Percentiles rank a stretch among this genome's conserved stretches.
These are phyloP conservation scores for Notocelia uddmanniana DNA, from an alignment of 2,888 invertebrate genomes.

Conservation along the genomic window DNA sequence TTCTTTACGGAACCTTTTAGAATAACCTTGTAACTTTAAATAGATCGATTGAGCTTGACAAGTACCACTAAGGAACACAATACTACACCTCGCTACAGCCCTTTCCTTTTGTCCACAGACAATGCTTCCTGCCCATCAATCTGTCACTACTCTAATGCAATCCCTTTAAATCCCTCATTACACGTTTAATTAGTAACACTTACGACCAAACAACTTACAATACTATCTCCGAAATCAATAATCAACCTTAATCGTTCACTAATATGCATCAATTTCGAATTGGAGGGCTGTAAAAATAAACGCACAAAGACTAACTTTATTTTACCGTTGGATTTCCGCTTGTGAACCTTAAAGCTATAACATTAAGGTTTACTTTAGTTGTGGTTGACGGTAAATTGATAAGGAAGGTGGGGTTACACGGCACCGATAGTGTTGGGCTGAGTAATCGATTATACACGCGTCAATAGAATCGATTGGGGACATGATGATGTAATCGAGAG, in stretches of 20 bases:
- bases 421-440: constrained; percentile 54
- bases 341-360: background rate
- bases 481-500: constrained; percentile 72
- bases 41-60: background rate
- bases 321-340: background rate
- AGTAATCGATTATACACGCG: constrained; percentile 70
- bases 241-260: background rate
- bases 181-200: constrained; percentile 46
- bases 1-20: too few relatives aligned
- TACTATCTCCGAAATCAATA: background rate
- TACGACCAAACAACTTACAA: constrained; percentile 5
- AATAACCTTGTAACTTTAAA: too few relatives aligned
- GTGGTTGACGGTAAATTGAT: background rate
- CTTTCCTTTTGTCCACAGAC: background rate
- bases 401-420: constrained; percentile 33
- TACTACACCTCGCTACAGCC: constrained; percentile 4
- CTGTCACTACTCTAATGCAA: constrained; percentile 41
- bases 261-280: constrained; percentile 22
- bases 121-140: constrained; percentile 35
- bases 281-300: background rate
- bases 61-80: background rate
- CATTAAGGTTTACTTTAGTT: background rate
- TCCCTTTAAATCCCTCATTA: constrained; percentile 41
- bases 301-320: background rate
- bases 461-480: constrained; percentile 69